Conservation (phyloP, 1,140 invertebrate species). For the Hirudo medicinalis region DNA sequence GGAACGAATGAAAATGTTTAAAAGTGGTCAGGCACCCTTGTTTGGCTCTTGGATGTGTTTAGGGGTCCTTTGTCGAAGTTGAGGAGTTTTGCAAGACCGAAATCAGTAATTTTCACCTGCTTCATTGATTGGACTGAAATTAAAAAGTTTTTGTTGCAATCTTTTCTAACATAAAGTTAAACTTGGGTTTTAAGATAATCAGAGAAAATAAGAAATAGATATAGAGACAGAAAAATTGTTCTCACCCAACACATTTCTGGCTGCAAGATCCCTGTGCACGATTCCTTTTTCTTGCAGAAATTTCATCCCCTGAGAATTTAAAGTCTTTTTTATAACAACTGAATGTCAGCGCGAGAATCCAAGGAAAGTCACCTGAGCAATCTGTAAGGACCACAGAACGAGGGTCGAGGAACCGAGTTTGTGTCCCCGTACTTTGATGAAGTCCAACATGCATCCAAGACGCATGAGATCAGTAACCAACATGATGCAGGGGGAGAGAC, state of each 20-base stretch:
- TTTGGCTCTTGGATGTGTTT: not conserved
- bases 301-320: constrained; percentile 61
- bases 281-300: constrained; percentile 88
- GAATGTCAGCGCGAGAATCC: not conserved
- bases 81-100: constrained; percentile 85
- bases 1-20: not conserved
- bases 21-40: not conserved
- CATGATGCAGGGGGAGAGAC: constrained; percentile 90
- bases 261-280: constrained; percentile 88
- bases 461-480: constrained; percentile 94
- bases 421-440: constrained; percentile 77
- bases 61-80: constrained; percentile 72
- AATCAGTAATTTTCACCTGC: constrained; percentile 94
- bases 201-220: too few species aligned
- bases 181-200: too few species aligned
- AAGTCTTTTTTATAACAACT: not conserved
- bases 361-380: constrained; percentile 57
- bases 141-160: constrained; percentile 13
- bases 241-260: constrained; percentile 70
- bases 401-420: constrained; percentile 87
- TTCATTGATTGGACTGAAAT: constrained; percentile 67
- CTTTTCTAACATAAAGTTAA: too few species aligned
- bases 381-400: constrained; percentile 94
- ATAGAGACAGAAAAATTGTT: too few species aligned
- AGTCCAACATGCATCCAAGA: constrained; percentile 82